Evolutionary conservation across 2,888 invertebrate species (phyloP), one percentile per base, ranked within the genome.

Genomic region (Orthosia cruda): DNA sequence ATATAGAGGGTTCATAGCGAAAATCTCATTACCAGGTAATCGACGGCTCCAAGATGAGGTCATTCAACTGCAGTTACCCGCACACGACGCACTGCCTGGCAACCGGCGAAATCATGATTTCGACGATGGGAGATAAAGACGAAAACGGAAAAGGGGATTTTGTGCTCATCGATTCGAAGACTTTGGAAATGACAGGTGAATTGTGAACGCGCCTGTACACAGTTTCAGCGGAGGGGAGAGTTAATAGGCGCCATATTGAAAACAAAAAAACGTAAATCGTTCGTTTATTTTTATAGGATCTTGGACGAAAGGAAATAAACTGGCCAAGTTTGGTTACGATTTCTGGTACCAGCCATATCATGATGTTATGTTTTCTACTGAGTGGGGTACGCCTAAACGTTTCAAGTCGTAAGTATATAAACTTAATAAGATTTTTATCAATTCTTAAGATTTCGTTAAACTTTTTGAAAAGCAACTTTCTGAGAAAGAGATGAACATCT

Each of bases 311-410:
- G 98, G 98, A 0, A 94, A 97, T 1, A 96, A 97, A 83, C 92
- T 93, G n/a, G 98, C 98, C 0, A 95, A 97, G 69, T 99, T 98
- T 87, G 99, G 99, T 9, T 99, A 99, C 93, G 99, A 99, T 93
- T 99, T 98, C 93, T 99, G 99, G 99, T 99, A 99, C 93, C 99
- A 99, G 92, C 99, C 99, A 0, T 97, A 98, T 88, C 98, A 98
- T 89, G 98, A 99, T 94, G 97, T 98, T 0, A 98, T 99, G 98
- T 97, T 99, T 32, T 97, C 99, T 18, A 97, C 98, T 0, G 99
- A 99, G 96, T 99, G 99, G 99, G 99, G 99, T 0, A 97, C 98
- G 0, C 99, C 99, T 0, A 98, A 97, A 80, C 96, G 98, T 66
- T 99, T 99, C 92, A 98, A 97, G 88, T 95, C 95, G 97, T 98